Base-by-base conservation (phyloP, 2,888 invertebrate species). In the Pammene aurita region DNA sequence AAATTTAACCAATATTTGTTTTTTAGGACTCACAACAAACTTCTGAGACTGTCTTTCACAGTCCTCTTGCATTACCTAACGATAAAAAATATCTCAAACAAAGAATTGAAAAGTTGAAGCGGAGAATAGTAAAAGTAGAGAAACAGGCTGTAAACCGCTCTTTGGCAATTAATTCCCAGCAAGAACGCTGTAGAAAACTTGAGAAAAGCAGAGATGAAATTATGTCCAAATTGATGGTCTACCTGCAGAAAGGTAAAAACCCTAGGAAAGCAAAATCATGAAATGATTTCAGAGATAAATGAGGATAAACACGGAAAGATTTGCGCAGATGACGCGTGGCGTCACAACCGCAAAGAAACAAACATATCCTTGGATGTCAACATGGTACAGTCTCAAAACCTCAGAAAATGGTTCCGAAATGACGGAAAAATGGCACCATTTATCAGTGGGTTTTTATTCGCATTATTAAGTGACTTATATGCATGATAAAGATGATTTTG, bases 191-290 rank as follows among this genome's bases (percentile, higher is more conserved):
- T 5, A 46, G 46, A 46, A n/a, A 6, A 46, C 46, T 46, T 46
- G 46, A 46, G 46, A n/a, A 46, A 46, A 46, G 46, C n/a, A n/a
- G n/a, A 14, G 46, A 46, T 46, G 46, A 46, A 14, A 14, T 46
- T 14, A 46, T 46, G 46, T 46, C 46, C 14, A n/a, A 46, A 14
- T 46, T 46, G 46, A 46, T 46, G 46, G 46, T 46, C 14, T 46
- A 6, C 7, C n/a, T 46, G 46, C 46, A 46, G 9, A 46, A 46
- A 46, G 44, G 13, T 13, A 48, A 48, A 5, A 5, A 48, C 9
- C 2, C 38, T 48, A 16, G 7, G 7, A 16, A 38, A 9, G 7
- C 7, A 38, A 38, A 38, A 38, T 5, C 38, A 38, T 38, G 4
- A 26, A 26, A 26, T 26, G 1, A n/a, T 4, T 26, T 26, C 26